Evolutionary conservation across 2,797 vertebrate genomes (phyloP), one percentile per base, ranked within the genome.

Genomic region (Cuculus canorus): DNA sequence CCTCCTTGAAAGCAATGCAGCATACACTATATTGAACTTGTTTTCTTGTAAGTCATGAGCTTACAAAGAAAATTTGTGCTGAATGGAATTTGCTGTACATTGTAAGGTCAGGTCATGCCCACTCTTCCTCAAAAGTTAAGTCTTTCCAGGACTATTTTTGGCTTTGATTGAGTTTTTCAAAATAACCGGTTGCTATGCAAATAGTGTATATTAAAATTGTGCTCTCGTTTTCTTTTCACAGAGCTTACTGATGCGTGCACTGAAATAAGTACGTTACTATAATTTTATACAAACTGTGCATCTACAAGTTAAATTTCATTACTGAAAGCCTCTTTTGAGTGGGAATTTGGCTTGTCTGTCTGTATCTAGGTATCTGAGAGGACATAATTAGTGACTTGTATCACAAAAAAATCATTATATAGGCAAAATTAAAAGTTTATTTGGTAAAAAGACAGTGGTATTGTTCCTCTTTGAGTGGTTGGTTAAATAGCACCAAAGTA

Each of bases 401-500:
- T 85, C 68, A 89, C 68, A 82, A 83, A 93, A 53, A 61, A 72
- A 30, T 63, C 27, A 93, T 81, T 66, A 96, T 79, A 70, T 90
- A 90, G 80, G 85, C 95, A 95, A 96, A 95, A 97, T 96, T 92
- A 91, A 85, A 94, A 80, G 68, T 98, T 98, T 98, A 98, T 98
- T 98, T 95, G 90, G 86, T 96, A 96, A 97, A 94, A 96, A 90
- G 33, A 91, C 95, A 96, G 96, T 96, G 97, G 96, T 94, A 93
- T 96, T 96, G 92, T 94, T 97, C 95, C 96, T 91, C 69, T 96
- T 86, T 95, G 47, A 96, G 95, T 96, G 92, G 96, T 95, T 96
- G 96, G 90, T 96, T 97, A 96, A 96, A 81, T 97, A 98, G 98
- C 98, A 98, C 98, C 98, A 96, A 91, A 88, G 70, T 71, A 95